Evolutionary conservation across 92 coral and sea anemone genomes (phyloP).

Genomic region (Paramuricea clavata): DNA sequence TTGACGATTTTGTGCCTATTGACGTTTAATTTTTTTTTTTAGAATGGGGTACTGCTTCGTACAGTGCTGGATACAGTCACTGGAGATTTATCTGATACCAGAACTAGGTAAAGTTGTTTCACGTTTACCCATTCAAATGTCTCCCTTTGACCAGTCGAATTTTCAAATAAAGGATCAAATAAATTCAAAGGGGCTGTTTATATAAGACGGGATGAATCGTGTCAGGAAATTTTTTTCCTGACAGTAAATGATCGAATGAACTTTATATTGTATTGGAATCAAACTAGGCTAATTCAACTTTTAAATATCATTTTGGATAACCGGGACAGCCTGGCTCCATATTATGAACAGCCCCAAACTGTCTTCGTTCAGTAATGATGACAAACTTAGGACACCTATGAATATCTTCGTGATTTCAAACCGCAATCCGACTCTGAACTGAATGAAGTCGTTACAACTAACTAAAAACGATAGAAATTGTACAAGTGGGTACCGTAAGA

Average conservation of each 20-base stretch:
- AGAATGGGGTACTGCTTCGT: constrained; percentile 98
- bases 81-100: constrained; percentile 96
- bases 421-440: constrained; percentile 24
- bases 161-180: neutral
- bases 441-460: neutral
- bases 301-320: no score
- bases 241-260: no score
- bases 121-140: neutral
- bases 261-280: no score
- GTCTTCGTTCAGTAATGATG: constrained; percentile 16
- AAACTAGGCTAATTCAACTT: no score
- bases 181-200: no score
- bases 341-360: no score
- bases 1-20: no score
- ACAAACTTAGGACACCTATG: constrained; percentile 6
- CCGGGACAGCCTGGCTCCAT: no score
- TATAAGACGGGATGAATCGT: no score
- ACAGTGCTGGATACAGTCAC: constrained; percentile 96
- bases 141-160: neutral
- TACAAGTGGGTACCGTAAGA: neutral
- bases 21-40: neutral
- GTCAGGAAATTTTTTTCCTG: no score
- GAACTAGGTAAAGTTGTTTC: constrained; percentile 81
- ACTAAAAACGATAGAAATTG: neutral
- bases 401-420: neutral